Conservation (phyloP, 1,140 invertebrate species). For the Neocloeon triangulifer region DNA sequence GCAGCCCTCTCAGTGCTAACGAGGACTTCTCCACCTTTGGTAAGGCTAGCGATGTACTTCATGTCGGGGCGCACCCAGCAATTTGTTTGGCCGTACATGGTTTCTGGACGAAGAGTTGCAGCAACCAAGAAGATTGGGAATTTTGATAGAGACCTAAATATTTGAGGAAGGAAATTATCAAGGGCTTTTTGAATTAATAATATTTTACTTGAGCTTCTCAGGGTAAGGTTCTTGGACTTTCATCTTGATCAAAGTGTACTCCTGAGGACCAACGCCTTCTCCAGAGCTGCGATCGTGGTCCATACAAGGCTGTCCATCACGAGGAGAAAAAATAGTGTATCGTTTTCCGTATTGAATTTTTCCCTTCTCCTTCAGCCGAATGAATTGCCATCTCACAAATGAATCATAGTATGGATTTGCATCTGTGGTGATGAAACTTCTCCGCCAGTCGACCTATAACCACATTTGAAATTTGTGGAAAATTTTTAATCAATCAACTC, state of each 20-base stretch:
- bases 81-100: constrained; percentile 99
- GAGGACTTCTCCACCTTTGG: constrained; percentile 52
- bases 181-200: too few relatives aligned
- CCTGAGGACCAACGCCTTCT: constrained; percentile 94
- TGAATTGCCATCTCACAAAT: constrained; percentile 93
- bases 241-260: constrained; percentile 96
- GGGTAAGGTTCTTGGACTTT: constrained; percentile 55
- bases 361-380: constrained; percentile 61
- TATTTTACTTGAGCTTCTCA: constrained; percentile 37
- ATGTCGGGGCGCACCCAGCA: constrained; percentile 96
- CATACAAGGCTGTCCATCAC: constrained; percentile 98
- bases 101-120: constrained; percentile 94
- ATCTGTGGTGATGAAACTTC: constrained; percentile 96
- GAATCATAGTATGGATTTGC: constrained; percentile 95
- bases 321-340: constrained; percentile 91
- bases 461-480: constrained; percentile 8
- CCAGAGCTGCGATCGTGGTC: constrained; percentile 92
- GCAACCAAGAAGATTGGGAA: constrained; percentile 79
- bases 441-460: constrained; percentile 80
- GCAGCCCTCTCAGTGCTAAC: constrained; percentile 74
- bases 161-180: too few relatives aligned
- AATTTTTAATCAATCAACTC: constrained; percentile 9
- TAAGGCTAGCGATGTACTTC: constrained; percentile 67
- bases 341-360: constrained; percentile 95
- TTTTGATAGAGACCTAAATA: too few relatives aligned